Evolutionary conservation across 2,113 vertebrate genomes (phyloP).

Genomic region (Entelurus aequoreus): DNA sequence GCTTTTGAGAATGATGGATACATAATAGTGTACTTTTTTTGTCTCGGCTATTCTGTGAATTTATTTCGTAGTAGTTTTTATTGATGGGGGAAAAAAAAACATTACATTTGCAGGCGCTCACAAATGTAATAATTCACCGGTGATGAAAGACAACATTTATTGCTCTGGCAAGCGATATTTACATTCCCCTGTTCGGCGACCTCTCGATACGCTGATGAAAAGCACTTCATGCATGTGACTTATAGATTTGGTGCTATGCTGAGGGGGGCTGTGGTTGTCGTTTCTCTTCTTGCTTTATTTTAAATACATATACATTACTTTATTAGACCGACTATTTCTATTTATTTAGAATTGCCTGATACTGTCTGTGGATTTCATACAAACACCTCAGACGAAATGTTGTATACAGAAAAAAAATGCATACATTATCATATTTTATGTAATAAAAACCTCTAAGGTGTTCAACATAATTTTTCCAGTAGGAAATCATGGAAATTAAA

Average conservation of each 20-base stretch:
- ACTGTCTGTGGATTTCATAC: no score
- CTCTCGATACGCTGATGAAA: conserved; percentile 61
- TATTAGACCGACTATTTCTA: no score
- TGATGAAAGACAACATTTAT: conserved; percentile 64
- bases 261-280: conserved; percentile 32
- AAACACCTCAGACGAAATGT: no score
- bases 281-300: conserved; percentile 57
- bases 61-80: not conserved
- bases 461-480: no score
- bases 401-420: no score
- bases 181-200: conserved; percentile 62
- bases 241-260: conserved; percentile 52
- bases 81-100: conserved; percentile 10
- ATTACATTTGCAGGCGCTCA: conserved; percentile 27
- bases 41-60: conserved; percentile 2
- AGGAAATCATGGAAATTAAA: no score
- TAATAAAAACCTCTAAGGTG: no score
- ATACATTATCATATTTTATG: no score
- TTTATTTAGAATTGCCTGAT: no score
- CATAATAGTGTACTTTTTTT: not conserved
- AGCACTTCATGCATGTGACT: conserved; percentile 63
- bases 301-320: conserved; percentile 18
- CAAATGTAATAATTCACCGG: conserved; percentile 52
- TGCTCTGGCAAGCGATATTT: conserved; percentile 66
- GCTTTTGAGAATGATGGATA: no score